Percentiles rank a stretch among this genome's conserved stretches.
phyloP scores from a whole-genome alignment of 2,113 vertebrate genomes.

The Aldabrachelys gigantea region DNA sequence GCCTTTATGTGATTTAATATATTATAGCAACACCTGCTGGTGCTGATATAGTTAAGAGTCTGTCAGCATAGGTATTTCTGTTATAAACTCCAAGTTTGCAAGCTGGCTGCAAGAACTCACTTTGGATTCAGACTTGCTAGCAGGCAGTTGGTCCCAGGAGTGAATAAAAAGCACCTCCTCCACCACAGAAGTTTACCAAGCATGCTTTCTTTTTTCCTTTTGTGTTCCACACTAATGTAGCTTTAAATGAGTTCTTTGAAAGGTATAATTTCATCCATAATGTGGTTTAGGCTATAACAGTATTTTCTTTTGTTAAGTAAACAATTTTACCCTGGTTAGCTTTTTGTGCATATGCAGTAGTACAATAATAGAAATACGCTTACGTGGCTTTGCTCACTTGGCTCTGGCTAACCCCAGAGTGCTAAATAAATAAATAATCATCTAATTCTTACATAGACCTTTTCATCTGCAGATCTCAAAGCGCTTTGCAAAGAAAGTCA shows the following conservation, averaged over 20 bases:
- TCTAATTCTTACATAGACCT: neutral
- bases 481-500: neutral
- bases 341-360: accelerated
- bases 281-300: neutral
- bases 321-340: neutral
- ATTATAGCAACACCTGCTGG: conserved; percentile 72
- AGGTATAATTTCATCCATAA: neutral
- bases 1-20: conserved; percentile 53
- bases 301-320: neutral
- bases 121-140: neutral
- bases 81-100: neutral
- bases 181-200: neutral
- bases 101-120: neutral
- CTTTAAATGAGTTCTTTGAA: conserved; percentile 30
- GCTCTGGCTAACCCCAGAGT: neutral
- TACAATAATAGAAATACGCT: neutral
- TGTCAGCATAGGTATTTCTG: neutral
- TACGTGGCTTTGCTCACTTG: neutral
- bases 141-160: neutral
- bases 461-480: conserved; percentile 4
- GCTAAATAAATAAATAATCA: neutral
- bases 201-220: neutral
- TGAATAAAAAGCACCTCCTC: neutral
- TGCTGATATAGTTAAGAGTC: conserved; percentile 51
- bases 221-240: neutral